These are phyloP conservation scores for Pagetopsis macropterus DNA, from an alignment of 2,797 vertebrate species.

Conservation along the genomic window DNA sequence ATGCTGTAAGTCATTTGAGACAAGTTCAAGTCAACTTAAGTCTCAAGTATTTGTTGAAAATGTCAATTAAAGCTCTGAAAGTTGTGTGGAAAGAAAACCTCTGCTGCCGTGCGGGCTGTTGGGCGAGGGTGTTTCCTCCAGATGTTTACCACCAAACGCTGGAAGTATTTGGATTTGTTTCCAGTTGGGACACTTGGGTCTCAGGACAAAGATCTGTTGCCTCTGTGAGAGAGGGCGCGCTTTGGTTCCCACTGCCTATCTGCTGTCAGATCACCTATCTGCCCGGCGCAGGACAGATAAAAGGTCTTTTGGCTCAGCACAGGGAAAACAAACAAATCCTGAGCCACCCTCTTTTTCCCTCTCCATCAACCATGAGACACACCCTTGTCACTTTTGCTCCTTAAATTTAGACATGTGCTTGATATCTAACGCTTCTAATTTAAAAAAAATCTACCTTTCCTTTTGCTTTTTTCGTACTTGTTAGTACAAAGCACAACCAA, in stretches of 20 bases:
- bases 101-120: not conserved
- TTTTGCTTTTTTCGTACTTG: not conserved
- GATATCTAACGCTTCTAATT: not conserved
- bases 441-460: not conserved
- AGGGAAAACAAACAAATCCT: conserved; percentile 60
- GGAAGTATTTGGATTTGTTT: conserved; percentile 49
- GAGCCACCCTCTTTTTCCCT: conserved; percentile 34
- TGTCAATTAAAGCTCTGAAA: too few relatives aligned
- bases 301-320: conserved; percentile 22
- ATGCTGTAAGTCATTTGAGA: not conserved
- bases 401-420: not conserved
- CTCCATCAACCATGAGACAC: conserved; percentile 13
- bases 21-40: not conserved
- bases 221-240: conserved; percentile 58
- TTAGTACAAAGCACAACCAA: not conserved
- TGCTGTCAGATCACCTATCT: conserved; percentile 58
- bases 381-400: not conserved
- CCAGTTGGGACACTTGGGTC: conserved; percentile 40
- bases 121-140: conserved; percentile 62
- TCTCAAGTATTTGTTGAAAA: not conserved
- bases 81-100: not conserved
- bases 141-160: conserved; percentile 61
- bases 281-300: conserved; percentile 33
- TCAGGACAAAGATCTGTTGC: conserved; percentile 52
- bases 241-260: conserved; percentile 72